phyloP scores from a whole-genome alignment of 1,140 invertebrate genomes.

The Grapholita molesta region DNA sequence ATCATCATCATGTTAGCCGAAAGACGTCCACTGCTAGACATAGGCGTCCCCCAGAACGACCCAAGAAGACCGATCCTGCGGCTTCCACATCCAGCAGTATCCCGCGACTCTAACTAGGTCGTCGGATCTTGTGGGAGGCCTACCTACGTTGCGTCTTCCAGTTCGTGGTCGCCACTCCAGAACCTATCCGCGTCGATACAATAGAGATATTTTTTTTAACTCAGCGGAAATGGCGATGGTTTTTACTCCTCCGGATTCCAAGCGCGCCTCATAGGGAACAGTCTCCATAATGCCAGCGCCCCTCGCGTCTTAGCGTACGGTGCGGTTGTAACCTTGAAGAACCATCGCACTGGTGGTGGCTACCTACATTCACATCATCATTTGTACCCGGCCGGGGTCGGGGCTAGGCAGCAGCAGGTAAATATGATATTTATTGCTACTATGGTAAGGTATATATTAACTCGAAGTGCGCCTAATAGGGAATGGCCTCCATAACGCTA shows the following conservation, averaged over 20 bases:
- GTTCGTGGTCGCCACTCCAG: too few relatives aligned
- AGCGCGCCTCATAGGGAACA: slow-evolving; percentile 95
- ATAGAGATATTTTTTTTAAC: not conserved
- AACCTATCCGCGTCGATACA: not conserved
- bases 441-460: not conserved
- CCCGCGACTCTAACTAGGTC: too few relatives aligned
- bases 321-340: slow-evolving; percentile 94
- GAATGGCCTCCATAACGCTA: slow-evolving; percentile 97
- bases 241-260: slow-evolving; percentile 99
- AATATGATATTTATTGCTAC: not conserved
- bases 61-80: too few relatives aligned
- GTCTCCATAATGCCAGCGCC: slow-evolving; percentile 96
- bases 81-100: too few relatives aligned
- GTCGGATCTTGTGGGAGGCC: too few relatives aligned
- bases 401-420: slow-evolving; percentile 96
- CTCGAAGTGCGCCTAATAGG: slow-evolving; percentile 96
- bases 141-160: too few relatives aligned
- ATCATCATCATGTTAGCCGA: too few relatives aligned
- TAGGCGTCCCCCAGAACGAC: too few relatives aligned
- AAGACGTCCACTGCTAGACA: too few relatives aligned
- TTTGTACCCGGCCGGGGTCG: slow-evolving; percentile 94
- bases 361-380: slow-evolving; percentile 98
- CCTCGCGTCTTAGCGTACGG: slow-evolving; percentile 94
- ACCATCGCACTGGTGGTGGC: slow-evolving; percentile 95
- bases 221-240: slow-evolving; percentile 96